Evolutionary conservation across 2,888 invertebrate genomes (phyloP).

Genomic region (Meiosimyza platycephala): DNA sequence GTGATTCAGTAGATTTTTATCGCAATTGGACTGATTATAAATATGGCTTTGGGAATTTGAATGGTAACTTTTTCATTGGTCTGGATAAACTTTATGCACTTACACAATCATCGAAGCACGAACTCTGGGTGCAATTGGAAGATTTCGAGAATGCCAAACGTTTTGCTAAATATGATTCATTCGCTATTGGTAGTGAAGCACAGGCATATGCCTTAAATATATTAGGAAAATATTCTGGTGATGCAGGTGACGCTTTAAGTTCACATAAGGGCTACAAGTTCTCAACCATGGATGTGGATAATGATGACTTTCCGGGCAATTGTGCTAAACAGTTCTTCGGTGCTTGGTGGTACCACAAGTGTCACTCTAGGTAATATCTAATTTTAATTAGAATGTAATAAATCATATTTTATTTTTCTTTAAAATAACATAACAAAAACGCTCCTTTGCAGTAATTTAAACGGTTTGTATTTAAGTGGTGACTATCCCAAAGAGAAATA

Average conservation of each 20-base stretch:
- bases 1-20: slow-evolving; percentile 23
- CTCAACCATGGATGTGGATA: too few species aligned
- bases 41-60: slow-evolving; percentile 11
- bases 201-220: slow-evolving; percentile 25
- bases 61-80: slow-evolving; percentile 22
- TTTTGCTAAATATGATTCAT: slow-evolving; percentile 28
- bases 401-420: too few species aligned
- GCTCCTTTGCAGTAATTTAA: not conserved
- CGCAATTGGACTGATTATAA: slow-evolving; percentile 16
- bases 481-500: not conserved
- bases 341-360: too few species aligned
- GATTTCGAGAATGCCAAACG: slow-evolving; percentile 33
- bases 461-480: not conserved
- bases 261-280: too few species aligned
- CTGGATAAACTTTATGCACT: slow-evolving; percentile 20
- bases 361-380: too few species aligned
- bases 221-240: slow-evolving; percentile 17
- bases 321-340: too few species aligned
- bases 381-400: not conserved
- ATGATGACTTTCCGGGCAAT: too few species aligned
- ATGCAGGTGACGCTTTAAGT: not conserved
- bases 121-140: slow-evolving; percentile 25
- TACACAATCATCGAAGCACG: slow-evolving; percentile 9
- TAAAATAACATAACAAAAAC: too few species aligned
- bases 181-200: slow-evolving; percentile 20